Evolutionary conservation across 92 coral and sea anemone species (phyloP), one percentile per base, ranked within the genome.

Genomic region (Porites rus): DNA sequence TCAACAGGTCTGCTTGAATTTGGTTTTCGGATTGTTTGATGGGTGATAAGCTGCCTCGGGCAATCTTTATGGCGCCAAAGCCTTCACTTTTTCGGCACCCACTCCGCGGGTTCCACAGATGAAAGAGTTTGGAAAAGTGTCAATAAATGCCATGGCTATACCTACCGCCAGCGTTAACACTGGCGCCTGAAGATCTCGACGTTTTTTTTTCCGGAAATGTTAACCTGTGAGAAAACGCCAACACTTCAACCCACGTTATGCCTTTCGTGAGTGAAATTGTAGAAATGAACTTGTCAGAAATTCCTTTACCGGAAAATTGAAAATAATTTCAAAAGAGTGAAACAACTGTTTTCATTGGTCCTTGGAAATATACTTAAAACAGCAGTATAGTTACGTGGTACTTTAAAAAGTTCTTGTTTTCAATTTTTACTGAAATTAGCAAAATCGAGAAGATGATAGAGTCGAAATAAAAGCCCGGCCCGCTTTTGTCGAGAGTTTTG

Each of bases 141-240:
- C 76, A 69, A 51, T 53, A 11, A 53, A 69, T 14, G 51, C 38
- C 69, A 59, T 81, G 76, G 5, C 11, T 21, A n/a, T 18, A 69
- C 85, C 85, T 81, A 81, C 85, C 85, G 76, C 85, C 68, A 52
- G 17, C 21, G 8, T 13, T 14, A 7, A 69, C 74, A 56, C 8
- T 64, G 87, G 87, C 87, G 87, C 87, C 87, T 64, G 7, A 4
- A 83, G 53, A 64, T 72, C 72, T 31, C 73, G 77, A 74, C 87
- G 71, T 53, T 56, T 56, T 61, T 56, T 61, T 62, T 72, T 51
- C 79, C 79, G 87, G 87, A 83, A 73, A 83, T 74, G 70, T 31
- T 60, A 25, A 69, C 17, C 16, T 73, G 77, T 51, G 59, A 81
- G 56, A n/a, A 78, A 69, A 70, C 85, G 76, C 77, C 85, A 73